Evolutionary conservation across 2,113 vertebrate species (phyloP), one percentile per base, ranked within the genome.

Genomic region (Hippocampus comes): DNA sequence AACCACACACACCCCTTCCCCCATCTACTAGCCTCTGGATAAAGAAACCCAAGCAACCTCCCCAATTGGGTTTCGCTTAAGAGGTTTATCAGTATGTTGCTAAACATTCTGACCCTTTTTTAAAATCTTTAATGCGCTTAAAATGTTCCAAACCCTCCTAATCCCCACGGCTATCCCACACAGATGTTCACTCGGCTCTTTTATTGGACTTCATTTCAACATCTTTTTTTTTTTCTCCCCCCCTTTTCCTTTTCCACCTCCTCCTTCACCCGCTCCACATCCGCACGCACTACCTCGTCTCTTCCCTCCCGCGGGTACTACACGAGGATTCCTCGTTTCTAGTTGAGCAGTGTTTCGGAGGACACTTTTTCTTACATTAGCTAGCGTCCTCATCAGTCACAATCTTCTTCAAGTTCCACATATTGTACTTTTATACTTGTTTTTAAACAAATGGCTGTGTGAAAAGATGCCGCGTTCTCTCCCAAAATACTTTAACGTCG

Each of bases 71-170:
- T 91, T 91, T 91, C 86, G 80, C 89, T 91, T 91, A 91, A 92
- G 91, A 91, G 91, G 89, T 91, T 92, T 91, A 92, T 91, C 84
- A 76, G 87, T 90, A 84, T 92, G 91, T 91, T 91, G 87, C 87
- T 91, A 91, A 92, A 92, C 91, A 92, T 92, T 90, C 88, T 90
- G 89, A 91, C 88, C 91, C 89, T 89, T 93, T 92, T 91, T 93
- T 92, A 91, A 89, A 87, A 93, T 93, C 91, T 84, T 91, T 93
- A 93, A 93, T 92, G 89, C 89, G 91, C 91, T 93, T 92, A 93
- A 93, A 93, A 92, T 92, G 90, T 90, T 92, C 89, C 87, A 89
- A 91, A 89, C 86, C 88, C 84, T 85, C 88, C 83, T 92, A 92
- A 93, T 92, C 91, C 89, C 87, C 84, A 73, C 18, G 78, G 87